phyloP scores from a whole-genome alignment of 2,888 invertebrate species.

The Rhagophthalmus giganteus region DNA sequence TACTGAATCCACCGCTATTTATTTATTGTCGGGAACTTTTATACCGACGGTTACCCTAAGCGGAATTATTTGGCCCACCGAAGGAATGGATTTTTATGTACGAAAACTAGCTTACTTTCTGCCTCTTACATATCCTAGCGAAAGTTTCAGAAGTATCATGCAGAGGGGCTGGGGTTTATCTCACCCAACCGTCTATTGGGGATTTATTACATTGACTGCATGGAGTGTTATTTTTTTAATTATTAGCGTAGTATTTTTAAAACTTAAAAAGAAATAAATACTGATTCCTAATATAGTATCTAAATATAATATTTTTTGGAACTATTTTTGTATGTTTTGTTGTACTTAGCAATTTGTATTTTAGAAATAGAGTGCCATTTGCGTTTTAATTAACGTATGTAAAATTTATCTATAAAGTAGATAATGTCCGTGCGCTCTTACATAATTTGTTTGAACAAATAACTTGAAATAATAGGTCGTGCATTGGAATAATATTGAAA shows the following conservation, averaged over 20 bases:
- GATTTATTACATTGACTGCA: constrained; percentile 79
- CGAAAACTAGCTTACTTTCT: constrained; percentile 77
- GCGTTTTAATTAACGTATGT: no score
- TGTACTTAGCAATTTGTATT: no score
- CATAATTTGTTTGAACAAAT: no score
- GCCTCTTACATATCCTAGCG: constrained; percentile 88
- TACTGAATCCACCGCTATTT: constrained; percentile 81
- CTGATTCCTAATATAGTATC: background rate
- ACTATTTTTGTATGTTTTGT: background rate
- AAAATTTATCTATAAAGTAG: no score
- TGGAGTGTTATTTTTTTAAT: constrained; percentile 85
- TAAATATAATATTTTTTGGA: background rate
- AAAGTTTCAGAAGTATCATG: constrained; percentile 81
- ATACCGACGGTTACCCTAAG: constrained; percentile 83
- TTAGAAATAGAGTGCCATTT: no score
- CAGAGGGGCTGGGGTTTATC: constrained; percentile 84
- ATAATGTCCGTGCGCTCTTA: no score
- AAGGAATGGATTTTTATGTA: constrained; percentile 82
- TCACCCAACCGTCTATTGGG: constrained; percentile 82
- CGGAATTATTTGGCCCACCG: constrained; percentile 93
- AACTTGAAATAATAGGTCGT: no score
- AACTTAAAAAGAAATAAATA: constrained; percentile 74
- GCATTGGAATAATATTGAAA: no score
- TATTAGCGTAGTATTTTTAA: constrained; percentile 77
- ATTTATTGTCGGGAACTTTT: constrained; percentile 82